These are phyloP conservation scores for Antheraea mylitta DNA, from an alignment of 1,140 invertebrate species.

Conservation along the genomic window DNA sequence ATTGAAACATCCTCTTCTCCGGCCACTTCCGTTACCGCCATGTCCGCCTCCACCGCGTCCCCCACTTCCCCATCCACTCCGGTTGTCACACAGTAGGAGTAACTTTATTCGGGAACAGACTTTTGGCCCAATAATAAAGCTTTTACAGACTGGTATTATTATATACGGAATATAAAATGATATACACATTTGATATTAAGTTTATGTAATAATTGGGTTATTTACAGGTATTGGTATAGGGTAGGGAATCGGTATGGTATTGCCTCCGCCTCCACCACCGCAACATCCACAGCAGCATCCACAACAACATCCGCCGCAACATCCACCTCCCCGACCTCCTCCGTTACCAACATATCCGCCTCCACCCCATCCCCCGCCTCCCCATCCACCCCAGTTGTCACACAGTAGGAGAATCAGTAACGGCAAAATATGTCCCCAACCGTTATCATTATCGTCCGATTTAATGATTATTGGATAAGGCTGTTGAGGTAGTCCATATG, in stretches of 20 bases:
- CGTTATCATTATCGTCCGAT: constrained; percentile 34
- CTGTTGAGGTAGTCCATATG: background rate
- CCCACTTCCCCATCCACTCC: constrained; percentile 18
- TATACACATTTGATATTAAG: background rate
- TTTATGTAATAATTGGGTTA: background rate
- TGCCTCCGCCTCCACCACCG: constrained; percentile 14
- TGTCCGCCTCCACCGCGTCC: constrained; percentile 22
- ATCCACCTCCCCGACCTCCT: constrained; percentile 15
- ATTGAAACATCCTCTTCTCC: constrained; percentile 18
- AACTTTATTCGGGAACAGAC: too few relatives aligned
- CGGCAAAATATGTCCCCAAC: constrained; percentile 36
- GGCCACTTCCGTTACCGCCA: constrained; percentile 10
- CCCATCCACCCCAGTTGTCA: constrained; percentile 24
- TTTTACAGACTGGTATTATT: too few relatives aligned
- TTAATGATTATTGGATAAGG: constrained; percentile 40
- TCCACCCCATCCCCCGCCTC: constrained; percentile 20
- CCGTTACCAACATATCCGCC: constrained; percentile 21
- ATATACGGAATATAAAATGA: background rate
- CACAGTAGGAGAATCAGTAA: constrained; percentile 41
- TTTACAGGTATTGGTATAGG: constrained; percentile 36
- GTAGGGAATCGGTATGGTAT: constrained; percentile 44
- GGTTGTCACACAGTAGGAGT: constrained; percentile 34
- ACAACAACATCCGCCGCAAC: constrained; percentile 22
- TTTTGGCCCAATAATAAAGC: too few relatives aligned
- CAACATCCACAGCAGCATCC: constrained; percentile 21